Base-by-base conservation (phyloP, 2,797 vertebrate genomes). In the Falco peregrinus region DNA sequence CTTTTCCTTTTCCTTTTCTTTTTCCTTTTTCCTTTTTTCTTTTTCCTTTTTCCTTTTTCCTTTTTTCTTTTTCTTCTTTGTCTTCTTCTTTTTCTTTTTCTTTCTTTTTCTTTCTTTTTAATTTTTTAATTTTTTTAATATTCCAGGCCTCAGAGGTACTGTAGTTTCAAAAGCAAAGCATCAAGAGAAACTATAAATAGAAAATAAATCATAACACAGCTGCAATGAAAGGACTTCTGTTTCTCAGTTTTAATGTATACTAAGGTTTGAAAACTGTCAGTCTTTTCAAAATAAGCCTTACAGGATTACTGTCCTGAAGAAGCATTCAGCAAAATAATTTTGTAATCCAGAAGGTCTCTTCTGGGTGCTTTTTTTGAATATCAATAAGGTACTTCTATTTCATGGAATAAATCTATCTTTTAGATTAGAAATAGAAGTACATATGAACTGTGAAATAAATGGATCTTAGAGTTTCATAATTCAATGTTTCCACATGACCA, bases 391-490 rank as follows among this genome's bases (percentile, higher is more conserved):
- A 65, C 89, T 97, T 89, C 65, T 71, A 67, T 89, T 96, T 96
- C 53, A 51, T 53, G 56, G 76, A 94, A 77, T 54, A 57, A 47
- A 82, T 89, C 87, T 45, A 37, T 96, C 19, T 79, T 95, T 95
- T 90, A 83, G 53, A 90, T 95, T 93, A 64, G 87, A 59, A 97
- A n/a, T 56, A 3, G 41, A 73, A 87, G 37, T 82, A 88, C 43
- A 80, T 47, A 64, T 11, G 81, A 74, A 87, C 50, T 87, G 78
- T 68, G n/a, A 96, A 60, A 43, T 26, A 51, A 88, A 70, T 83
- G 61, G 37, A 92, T 93, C 86, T 95, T 95, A 78, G 51, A 69
- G 69, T 93, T 95, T 97, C 74, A 53, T 80, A 94, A 89, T 78
- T 91, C 68, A 86, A 3, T 91, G 64, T 93, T 95, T 85, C 86